Conservation (phyloP, 2,888 invertebrate genomes). For the Drosophila meridionalis region DNA sequence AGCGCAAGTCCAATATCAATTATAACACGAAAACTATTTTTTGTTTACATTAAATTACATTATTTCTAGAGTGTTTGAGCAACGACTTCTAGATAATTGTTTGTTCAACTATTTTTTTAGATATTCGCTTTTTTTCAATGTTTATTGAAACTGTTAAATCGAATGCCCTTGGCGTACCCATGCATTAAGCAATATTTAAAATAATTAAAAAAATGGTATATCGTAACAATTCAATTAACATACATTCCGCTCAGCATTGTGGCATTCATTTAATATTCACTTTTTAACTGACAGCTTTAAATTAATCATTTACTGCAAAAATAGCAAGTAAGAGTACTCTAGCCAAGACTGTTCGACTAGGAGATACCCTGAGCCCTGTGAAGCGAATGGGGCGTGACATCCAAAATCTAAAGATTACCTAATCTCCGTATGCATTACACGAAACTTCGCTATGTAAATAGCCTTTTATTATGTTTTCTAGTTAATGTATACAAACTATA, state of each 20-base stretch:
- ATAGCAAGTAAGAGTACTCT: neutral
- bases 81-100: neutral
- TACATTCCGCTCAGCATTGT: conserved; percentile 14
- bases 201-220: neutral
- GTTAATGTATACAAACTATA: too few species aligned
- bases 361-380: too few species aligned
- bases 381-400: too few species aligned
- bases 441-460: too few species aligned
- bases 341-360: too few species aligned
- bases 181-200: conserved; percentile 9
- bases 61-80: neutral
- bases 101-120: neutral
- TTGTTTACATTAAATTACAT: neutral
- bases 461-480: too few species aligned
- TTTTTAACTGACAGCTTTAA: conserved; percentile 32
- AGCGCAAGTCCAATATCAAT: neutral
- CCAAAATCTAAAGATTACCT: too few species aligned
- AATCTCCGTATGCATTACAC: too few species aligned
- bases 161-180: neutral
- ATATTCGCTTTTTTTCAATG: neutral
- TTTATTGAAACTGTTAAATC: conserved; percentile 12
- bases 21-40: neutral
- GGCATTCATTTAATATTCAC: conserved; percentile 24
- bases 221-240: conserved; percentile 43
- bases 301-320: neutral